These are phyloP conservation scores for Zootermopsis nevadensis DNA, from an alignment of 2,888 invertebrate genomes.

Conservation along the genomic window DNA sequence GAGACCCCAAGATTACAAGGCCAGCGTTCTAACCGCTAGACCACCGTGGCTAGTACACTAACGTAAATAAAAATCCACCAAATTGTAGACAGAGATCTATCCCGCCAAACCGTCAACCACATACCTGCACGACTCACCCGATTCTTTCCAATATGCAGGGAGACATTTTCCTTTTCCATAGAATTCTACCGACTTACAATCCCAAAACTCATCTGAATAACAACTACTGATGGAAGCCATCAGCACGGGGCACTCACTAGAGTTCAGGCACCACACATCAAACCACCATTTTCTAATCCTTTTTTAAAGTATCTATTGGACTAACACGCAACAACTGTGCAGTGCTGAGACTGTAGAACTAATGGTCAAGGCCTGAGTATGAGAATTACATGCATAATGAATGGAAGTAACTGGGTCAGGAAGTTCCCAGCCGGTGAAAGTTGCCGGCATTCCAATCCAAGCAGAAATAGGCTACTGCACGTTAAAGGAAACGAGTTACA, in stretches of 20 bases:
- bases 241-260: background rate
- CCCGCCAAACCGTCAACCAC: too few species aligned
- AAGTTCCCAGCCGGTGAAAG: slow-evolving; percentile 46
- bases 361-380: background rate
- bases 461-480: slow-evolving; percentile 12
- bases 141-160: slow-evolving; percentile 44
- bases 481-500: background rate
- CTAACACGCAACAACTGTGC: background rate
- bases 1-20: too few species aligned
- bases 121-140: slow-evolving; percentile 40
- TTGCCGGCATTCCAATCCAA: slow-evolving; percentile 29
- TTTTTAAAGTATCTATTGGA: background rate
- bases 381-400: background rate
- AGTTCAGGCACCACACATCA: background rate
- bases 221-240: slow-evolving; percentile 44
- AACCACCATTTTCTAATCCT: background rate
- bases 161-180: slow-evolving; percentile 48
- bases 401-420: slow-evolving; percentile 45
- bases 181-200: slow-evolving; percentile 31
- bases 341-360: background rate
- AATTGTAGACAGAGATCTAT: too few species aligned
- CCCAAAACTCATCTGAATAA: slow-evolving; percentile 47
- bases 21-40: too few species aligned
- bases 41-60: too few species aligned
- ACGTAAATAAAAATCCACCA: too few species aligned